Evolutionary conservation across 2,888 invertebrate species (phyloP).

Genomic region (Brachypalpus laphriformis): DNA sequence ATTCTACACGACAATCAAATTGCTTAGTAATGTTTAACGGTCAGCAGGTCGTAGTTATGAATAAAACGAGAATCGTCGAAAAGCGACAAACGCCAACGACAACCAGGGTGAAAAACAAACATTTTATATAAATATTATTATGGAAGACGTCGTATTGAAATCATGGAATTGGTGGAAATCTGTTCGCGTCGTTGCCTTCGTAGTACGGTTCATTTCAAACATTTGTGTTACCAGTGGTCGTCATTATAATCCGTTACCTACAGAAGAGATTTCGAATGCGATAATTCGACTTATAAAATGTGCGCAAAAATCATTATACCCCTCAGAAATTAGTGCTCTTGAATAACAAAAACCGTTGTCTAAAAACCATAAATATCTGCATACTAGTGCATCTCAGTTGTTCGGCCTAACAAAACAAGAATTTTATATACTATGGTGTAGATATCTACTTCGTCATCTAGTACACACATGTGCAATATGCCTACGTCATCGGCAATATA

Average conservation of each 20-base stretch:
- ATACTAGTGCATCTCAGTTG: background rate
- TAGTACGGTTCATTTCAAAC: background rate
- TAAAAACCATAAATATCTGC: background rate
- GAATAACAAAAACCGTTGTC: no score
- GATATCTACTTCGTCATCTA: background rate
- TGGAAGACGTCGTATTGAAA: background rate
- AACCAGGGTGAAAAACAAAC: background rate
- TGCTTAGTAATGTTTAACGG: no score
- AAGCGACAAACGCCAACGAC: no score
- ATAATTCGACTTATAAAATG: conserved; percentile 1
- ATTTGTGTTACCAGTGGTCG: background rate
- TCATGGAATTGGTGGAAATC: background rate
- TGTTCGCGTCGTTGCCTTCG: background rate
- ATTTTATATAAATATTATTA: background rate
- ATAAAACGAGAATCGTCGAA: no score
- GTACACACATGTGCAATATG: background rate
- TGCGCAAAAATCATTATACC: background rate
- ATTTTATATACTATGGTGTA: background rate
- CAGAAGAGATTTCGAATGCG: background rate
- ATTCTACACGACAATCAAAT: no score
- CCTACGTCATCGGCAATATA: background rate
- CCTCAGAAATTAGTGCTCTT: background rate
- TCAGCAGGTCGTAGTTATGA: no score
- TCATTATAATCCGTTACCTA: no score
- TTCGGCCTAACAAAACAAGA: background rate